These are phyloP conservation scores for Actinia equina DNA, from an alignment of 64 coral and sea anemone genomes.

Conservation along the genomic window DNA sequence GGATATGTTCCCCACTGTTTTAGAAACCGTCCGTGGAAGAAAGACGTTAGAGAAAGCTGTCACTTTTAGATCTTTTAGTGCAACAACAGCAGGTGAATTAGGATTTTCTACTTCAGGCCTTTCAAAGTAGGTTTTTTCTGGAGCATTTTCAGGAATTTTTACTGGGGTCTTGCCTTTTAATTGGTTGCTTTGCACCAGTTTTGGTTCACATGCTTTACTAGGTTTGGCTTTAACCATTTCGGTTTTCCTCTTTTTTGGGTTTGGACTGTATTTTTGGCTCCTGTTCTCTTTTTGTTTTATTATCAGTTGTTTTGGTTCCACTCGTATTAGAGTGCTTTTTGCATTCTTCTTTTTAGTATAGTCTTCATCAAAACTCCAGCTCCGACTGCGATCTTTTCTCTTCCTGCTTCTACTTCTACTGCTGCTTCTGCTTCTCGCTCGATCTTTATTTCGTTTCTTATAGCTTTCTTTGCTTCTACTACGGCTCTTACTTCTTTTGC, in stretches of 20 bases:
- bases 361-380: conserved; percentile 36
- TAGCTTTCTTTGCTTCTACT: background rate
- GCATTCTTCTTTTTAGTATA: conserved; percentile 9
- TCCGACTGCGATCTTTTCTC: conserved; percentile 12
- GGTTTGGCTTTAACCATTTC: background rate
- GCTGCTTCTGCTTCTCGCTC: conserved; percentile 8
- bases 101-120: background rate
- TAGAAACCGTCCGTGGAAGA: background rate
- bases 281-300: background rate
- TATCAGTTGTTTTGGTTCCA: background rate
- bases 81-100: background rate
- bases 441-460: background rate
- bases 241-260: background rate
- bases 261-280: background rate
- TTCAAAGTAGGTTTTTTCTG: background rate
- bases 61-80: conserved; percentile 9
- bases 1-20: background rate
- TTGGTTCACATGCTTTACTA: background rate
- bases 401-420: conserved; percentile 14
- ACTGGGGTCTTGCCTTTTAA: background rate
- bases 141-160: background rate
- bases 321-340: background rate
- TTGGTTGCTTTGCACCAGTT: background rate
- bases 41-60: conserved; percentile 19
- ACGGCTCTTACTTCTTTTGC: background rate